Base-by-base conservation (phyloP, 2,797 vertebrate genomes). In the Menidia menidia region DNA sequence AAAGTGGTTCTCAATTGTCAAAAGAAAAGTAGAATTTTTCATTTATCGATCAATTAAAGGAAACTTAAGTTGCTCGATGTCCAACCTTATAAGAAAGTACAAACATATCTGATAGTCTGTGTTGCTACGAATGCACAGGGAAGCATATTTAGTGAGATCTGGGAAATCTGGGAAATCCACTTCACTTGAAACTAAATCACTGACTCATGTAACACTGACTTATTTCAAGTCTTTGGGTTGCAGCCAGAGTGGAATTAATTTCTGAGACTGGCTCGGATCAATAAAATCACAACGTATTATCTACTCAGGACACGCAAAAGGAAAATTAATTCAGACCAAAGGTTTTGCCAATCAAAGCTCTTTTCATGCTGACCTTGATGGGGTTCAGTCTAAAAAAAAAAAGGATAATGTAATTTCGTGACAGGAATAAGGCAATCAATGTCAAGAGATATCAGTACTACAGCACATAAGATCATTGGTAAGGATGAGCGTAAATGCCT, bases 251-350 rank as follows among this genome's bases (percentile, higher is more conserved):
- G 58, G 76, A 86, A 87, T 82, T 80, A 1, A 80, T 83, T 84
- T 80, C 52, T 73, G 31, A 52, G 54, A 71, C 73, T 53, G 52
- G 65, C 51, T 82, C 60, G 14, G 77, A 88, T 90, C 83, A 69
- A 89, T 87, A 82, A 35, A 73, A 79, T 80, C 69, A 80, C 78
- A 85, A 73, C 71, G 64, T 77, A 61, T 83, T 81, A 73, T 86
- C 76, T 50, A 33, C 47, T 60, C 63, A 41, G 13, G 67, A 66
- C 68, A 19, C 31, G 54, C 51, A 77, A 69, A 61, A 68, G 35
- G 52, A 64, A 63, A 71, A 85, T 75, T n/a, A 42, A 73, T 77
- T 68, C 30, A 73, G 64, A 65, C 31, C 19, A 39, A 62, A 47
- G 58, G 33, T n/a, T 76, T 61, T 65, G 50, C 16, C 14, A 63